Evolutionary conservation across 2,888 invertebrate genomes (phyloP).

Genomic region (Tetranychus piercei): DNA sequence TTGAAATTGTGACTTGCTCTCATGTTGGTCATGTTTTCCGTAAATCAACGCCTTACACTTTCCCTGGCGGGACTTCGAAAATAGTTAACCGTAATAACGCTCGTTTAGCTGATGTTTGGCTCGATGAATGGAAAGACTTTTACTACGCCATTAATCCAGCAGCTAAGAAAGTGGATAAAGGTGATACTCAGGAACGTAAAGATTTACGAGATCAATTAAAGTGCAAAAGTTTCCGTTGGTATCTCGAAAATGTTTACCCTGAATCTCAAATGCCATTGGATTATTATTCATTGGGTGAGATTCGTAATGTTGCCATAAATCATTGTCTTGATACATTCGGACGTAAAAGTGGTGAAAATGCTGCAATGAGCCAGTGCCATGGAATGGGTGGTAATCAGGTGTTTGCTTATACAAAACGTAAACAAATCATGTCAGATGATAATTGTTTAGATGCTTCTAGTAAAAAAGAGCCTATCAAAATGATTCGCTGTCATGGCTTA

Average conservation of each 20-base stretch:
- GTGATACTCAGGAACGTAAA: conserved; percentile 66
- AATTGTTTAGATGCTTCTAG: conserved; percentile 80
- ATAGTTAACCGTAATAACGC: conserved; percentile 96
- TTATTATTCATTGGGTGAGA: conserved; percentile 87
- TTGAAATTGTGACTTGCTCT: conserved; percentile 82
- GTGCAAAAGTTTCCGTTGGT: conserved; percentile 95
- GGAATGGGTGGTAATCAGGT: conserved; percentile 92
- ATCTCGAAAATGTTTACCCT: conserved; percentile 89
- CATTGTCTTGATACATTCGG: conserved; percentile 89
- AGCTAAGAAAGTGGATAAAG: conserved; percentile 72
- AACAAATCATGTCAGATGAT: conserved; percentile 93
- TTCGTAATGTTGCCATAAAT: conserved; percentile 65
- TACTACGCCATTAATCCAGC: conserved; percentile 98
- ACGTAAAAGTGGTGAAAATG: conserved; percentile 69
- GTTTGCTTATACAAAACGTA: conserved; percentile 86
- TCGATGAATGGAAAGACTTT: conserved; percentile 99
- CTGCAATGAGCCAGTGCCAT: conserved; percentile 85
- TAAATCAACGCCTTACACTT: conserved; percentile 93
- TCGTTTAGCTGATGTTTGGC: conserved; percentile 96
- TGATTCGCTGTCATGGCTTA: conserved; percentile 86
- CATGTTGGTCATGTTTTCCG: conserved; percentile 88
- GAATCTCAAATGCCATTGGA: conserved; percentile 95
- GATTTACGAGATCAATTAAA: conserved; percentile 59
- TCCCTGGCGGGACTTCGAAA: conserved; percentile 60
- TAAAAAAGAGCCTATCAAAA: conserved; percentile 64